Percentiles rank a stretch among this genome's conserved stretches.
These are phyloP conservation scores for Otus sunia DNA, from an alignment of 2,113 vertebrate genomes.

Conservation along the genomic window DNA sequence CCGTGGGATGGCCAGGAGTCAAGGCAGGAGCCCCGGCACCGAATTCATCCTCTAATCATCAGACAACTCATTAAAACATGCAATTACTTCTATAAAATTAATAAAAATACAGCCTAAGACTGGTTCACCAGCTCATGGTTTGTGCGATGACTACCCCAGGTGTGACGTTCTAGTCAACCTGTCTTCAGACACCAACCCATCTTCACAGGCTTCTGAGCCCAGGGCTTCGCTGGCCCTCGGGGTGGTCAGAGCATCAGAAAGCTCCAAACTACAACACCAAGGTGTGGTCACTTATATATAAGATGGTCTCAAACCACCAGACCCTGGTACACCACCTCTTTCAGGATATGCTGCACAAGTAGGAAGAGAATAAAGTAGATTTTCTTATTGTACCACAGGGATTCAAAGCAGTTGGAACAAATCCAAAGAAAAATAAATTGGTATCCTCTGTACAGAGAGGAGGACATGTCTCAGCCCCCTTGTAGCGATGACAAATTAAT, in stretches of 20 bases:
- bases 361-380: neutral
- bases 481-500: fast-evolving
- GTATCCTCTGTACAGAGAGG: neutral
- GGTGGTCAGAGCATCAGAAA: neutral
- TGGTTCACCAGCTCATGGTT: neutral
- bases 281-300: fast-evolving
- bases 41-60: neutral
- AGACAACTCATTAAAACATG: neutral
- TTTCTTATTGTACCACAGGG: neutral
- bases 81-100: neutral
- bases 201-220: fast-evolving
- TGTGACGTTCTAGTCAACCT: fast-evolving
- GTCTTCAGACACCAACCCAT: neutral
- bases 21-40: neutral
- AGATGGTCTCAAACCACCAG: too few relatives aligned
- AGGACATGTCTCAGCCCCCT: neutral
- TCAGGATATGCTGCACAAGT: neutral
- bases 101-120: fast-evolving
- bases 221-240: neutral
- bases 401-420: neutral
- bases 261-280: neutral
- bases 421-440: neutral
- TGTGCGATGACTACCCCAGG: neutral
- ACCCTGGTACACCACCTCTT: fast-evolving
- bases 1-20: fast-evolving